Percentiles rank a stretch among this genome's conserved stretches.
Conservation (phyloP, 2,113 vertebrate genomes). For the Loxodonta africana region DNA sequence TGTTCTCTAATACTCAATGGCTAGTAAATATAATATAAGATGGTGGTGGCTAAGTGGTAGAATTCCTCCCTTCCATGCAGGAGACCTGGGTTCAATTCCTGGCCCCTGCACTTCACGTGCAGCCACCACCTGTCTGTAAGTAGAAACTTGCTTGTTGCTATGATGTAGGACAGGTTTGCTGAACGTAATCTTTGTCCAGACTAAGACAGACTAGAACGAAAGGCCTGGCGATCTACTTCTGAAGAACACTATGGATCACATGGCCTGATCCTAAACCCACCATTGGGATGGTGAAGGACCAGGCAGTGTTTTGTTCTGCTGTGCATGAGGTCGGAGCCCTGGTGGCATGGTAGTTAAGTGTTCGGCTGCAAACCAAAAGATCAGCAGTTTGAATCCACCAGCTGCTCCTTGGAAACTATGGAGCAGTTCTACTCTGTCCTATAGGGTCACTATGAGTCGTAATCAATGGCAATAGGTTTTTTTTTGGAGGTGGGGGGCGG, state of each 20-base stretch:
- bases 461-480: too few species aligned
- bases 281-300: too few species aligned
- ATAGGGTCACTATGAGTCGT: too few species aligned
- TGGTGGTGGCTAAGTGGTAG: background rate
- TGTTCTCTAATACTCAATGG: background rate
- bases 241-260: background rate
- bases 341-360: too few species aligned
- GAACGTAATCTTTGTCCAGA: background rate
- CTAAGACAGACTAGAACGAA: background rate
- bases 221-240: background rate
- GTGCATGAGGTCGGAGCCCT: too few species aligned
- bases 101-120: background rate
- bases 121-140: background rate
- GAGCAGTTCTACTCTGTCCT: too few species aligned
- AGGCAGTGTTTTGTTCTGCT: too few species aligned
- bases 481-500: too few species aligned
- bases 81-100: background rate
- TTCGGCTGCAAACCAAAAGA: too few species aligned
- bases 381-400: too few species aligned
- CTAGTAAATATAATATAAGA: background rate
- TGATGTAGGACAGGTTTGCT: background rate
- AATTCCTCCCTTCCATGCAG: background rate
- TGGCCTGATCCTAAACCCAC: background rate
- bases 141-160: background rate
- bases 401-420: too few species aligned